Percentiles rank a stretch among this genome's conserved stretches.
These are phyloP conservation scores for Chaetodon trifascialis DNA, from an alignment of 2,113 vertebrate genomes.

Conservation along the genomic window DNA sequence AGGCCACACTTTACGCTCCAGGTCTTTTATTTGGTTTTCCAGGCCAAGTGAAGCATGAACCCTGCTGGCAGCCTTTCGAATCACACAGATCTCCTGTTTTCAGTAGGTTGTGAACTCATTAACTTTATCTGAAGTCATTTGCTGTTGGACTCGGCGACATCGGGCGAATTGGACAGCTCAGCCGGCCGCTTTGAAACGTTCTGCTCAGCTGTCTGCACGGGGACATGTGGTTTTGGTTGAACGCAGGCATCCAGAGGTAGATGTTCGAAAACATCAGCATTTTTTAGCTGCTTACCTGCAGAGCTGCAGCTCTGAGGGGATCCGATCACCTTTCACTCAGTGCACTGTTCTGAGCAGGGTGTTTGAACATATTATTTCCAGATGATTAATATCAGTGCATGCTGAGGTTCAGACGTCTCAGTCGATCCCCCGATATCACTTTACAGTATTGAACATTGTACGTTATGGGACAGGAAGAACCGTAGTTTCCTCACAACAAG, in stretches of 20 bases:
- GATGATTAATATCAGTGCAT: neutral
- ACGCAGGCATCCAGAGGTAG: neutral
- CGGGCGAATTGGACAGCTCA: neutral
- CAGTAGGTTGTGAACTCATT: slow-evolving; percentile 30
- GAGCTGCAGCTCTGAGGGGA: neutral
- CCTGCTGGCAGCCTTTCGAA: slow-evolving; percentile 15
- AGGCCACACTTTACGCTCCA: neutral
- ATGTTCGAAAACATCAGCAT: slow-evolving; percentile 5
- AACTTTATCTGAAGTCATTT: slow-evolving; percentile 11
- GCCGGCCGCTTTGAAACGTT: neutral
- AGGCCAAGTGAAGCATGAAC: slow-evolving; percentile 38
- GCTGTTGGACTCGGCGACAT: slow-evolving; percentile 11
- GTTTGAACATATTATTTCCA: neutral
- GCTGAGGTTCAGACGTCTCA: neutral
- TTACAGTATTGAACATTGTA: neutral
- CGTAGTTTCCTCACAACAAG: neutral
- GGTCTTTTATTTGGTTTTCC: slow-evolving; percentile 15
- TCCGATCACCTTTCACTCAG: slow-evolving; percentile 8
- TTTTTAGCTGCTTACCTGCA: neutral
- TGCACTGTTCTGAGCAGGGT: neutral
- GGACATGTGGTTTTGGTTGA: slow-evolving; percentile 49
- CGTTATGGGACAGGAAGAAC: neutral
- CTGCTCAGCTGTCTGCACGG: neutral
- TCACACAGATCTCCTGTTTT: slow-evolving; percentile 19
- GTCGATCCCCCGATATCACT: neutral